Base-by-base conservation (phyloP, 2,797 vertebrate genomes). In the Sciurus carolinensis region DNA sequence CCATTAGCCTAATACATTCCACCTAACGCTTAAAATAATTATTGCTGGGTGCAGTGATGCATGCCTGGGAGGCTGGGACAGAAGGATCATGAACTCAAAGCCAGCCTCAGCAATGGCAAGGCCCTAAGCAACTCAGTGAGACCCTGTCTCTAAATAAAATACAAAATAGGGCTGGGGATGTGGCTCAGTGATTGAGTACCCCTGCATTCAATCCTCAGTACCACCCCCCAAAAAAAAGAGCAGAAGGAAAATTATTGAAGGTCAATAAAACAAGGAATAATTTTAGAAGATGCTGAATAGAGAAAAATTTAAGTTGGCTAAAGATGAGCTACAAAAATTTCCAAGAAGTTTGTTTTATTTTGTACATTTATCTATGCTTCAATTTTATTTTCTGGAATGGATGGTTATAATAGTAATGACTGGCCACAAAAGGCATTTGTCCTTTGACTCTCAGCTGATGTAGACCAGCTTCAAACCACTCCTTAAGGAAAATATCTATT, bases 381-480 rank as follows among this genome's bases (percentile, higher is more conserved):
- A 30, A 50, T 71, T 95, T 67, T 5, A 15, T 90, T 93, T n/a
- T 72, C 20, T 73, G 15, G 7, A 44, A 62, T 54, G 12, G 4
- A 64, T n/a, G n/a, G 20, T 91, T 95, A 75, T 42, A 95, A 87
- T 28, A 93, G 30, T 7, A 91, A 54, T 82, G 36, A 88, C 12
- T 59, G 8, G 8, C 11, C 42, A 79, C 64, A 81, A 8, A 67
- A 83, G 39, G 14, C 71, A 76, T 81, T 75, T 22, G 28, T 79
- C n/a, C 50, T n/a, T 81, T 88, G 84, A 26, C 54, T 79, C 33
- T 79, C 28, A 85, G 8, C 10, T 87, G 77, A 5, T 39, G 52
- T 52, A 67, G 4, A 30, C 12, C 81, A 90, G 17, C 28, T 84
- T 5, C 33, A 95, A 92, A 75, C n/a, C 18, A 94, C 12, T 95